Percentiles rank a stretch among this genome's conserved stretches.
Conservation (phyloP, 1,140 invertebrate genomes). For the Leptinotarsa texana region DNA sequence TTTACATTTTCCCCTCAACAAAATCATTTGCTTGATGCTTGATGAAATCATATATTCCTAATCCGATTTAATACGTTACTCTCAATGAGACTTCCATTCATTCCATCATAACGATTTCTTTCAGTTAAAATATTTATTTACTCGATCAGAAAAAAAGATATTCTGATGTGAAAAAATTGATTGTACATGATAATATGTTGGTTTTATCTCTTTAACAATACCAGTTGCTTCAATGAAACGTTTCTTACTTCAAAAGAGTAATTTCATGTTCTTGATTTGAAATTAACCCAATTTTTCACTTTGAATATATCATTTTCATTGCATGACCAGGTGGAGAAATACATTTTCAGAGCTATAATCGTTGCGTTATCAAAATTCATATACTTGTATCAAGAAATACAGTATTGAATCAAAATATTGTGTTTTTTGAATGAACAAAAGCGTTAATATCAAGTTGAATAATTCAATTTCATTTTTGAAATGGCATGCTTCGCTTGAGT, state of each 20-base stretch:
- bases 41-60: no score
- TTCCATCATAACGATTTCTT: no score
- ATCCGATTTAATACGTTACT: no score
- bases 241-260: neutral
- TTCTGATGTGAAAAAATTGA: neutral
- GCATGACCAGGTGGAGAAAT: neutral
- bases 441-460: no score
- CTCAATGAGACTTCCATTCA: no score
- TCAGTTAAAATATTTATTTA: neutral
- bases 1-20: neutral
- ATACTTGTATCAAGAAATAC: no score
- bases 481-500: no score
- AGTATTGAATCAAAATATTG: no score
- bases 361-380: neutral
- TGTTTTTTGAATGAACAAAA: no score
- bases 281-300: neutral
- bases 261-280: conserved; percentile 1
- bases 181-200: neutral
- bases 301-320: conserved; percentile 9
- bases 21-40: no score
- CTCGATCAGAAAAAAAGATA: conserved; percentile 4
- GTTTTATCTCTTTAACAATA: neutral
- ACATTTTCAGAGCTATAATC: neutral
- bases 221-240: neutral
- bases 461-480: no score